phyloP scores from a whole-genome alignment of 1,140 invertebrate species.

The Bombus soroeensis region DNA sequence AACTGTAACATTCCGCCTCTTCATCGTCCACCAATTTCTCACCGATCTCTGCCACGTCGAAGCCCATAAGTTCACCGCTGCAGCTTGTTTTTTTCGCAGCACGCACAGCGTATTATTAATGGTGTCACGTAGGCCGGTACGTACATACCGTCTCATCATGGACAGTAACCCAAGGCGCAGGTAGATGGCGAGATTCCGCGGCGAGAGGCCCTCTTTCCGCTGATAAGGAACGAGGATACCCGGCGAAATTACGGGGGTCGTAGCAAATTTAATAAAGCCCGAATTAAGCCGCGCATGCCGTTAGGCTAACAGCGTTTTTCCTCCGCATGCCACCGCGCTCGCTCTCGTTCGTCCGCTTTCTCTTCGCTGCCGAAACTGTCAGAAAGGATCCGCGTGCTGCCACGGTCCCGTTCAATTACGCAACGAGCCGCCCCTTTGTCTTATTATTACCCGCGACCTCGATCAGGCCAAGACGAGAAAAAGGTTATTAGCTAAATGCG shows the following conservation, averaged over 20 bases:
- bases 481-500: constrained; percentile 34
- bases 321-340: not conserved
- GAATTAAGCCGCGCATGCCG: constrained; percentile 36
- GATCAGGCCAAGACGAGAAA: not conserved
- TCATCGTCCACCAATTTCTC: too few species aligned
- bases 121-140: constrained; percentile 64
- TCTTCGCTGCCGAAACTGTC: constrained; percentile 5
- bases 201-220: constrained; percentile 44
- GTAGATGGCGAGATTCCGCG: constrained; percentile 58
- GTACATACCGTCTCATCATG: constrained; percentile 67
- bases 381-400: not conserved
- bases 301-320: constrained; percentile 37
- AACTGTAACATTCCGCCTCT: too few species aligned
- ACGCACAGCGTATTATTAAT: constrained; percentile 60
- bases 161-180: constrained; percentile 68
- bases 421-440: not conserved
- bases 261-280: constrained; percentile 46
- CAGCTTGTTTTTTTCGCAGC: constrained; percentile 39
- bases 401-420: constrained; percentile 32
- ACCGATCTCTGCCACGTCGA: constrained; percentile 14
- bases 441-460: constrained; percentile 35
- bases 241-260: constrained; percentile 51
- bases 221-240: constrained; percentile 59
- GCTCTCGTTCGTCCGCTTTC: constrained; percentile 4
- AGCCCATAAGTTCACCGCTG: not conserved